Evolutionary conservation across 2,888 invertebrate species (phyloP).

Genomic region (Reticulitermes lucifugus): DNA sequence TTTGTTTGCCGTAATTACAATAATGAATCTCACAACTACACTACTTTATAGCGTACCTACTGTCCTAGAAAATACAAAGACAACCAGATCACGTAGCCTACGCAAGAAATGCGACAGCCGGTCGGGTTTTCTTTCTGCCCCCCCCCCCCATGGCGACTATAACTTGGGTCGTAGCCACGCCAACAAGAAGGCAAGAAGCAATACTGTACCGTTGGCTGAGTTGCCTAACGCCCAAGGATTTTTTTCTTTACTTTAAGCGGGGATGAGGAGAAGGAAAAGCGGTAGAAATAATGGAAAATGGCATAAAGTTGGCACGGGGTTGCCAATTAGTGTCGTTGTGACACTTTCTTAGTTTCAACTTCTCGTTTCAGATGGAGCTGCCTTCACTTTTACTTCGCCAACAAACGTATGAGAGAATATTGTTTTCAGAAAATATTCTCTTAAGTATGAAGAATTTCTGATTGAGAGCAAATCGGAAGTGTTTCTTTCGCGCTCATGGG

Average conservation of each 20-base stretch:
- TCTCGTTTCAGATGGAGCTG: not conserved
- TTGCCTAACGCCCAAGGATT: not conserved
- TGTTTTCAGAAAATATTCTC: not conserved
- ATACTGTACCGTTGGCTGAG: not conserved
- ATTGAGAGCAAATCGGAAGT: too few relatives aligned
- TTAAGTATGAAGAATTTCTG: not conserved
- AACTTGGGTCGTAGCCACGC: not conserved
- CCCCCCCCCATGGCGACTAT: not conserved
- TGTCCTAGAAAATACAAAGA: not conserved
- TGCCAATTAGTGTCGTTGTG: constrained; percentile 2
- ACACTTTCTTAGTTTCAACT: not conserved
- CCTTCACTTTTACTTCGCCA: not conserved
- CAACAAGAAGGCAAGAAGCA: constrained; percentile 18
- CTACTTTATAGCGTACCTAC: not conserved
- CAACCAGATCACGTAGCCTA: not conserved
- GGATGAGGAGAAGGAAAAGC: not conserved
- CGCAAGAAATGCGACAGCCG: constrained; percentile 1
- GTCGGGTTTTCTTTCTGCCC: not conserved
- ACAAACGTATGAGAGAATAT: not conserved
- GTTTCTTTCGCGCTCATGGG: too few relatives aligned
- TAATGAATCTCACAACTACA: not conserved
- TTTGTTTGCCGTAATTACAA: not conserved
- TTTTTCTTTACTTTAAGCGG: not conserved
- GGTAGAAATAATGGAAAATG: constrained; percentile 17
- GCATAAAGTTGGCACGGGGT: constrained; percentile 11